Percentiles rank a stretch among this genome's conserved stretches.
Conservation (phyloP, 2,113 vertebrate species). For the Chascanopsetta lugubris region DNA sequence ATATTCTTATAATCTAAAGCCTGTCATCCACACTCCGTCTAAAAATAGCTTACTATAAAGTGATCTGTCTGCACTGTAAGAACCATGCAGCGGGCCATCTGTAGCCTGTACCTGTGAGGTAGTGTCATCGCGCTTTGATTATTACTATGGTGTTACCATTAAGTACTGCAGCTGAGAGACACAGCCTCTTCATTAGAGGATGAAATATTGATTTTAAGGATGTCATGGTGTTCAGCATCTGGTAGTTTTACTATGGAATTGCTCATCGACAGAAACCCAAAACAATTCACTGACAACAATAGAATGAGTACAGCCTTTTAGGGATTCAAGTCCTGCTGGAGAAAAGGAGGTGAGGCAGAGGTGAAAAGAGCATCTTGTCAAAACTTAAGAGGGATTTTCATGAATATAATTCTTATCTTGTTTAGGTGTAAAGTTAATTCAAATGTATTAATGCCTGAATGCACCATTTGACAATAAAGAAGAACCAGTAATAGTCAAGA, state of each 20-base stretch:
- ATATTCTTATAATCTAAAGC: conserved; percentile 46
- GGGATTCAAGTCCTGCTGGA: conserved; percentile 27
- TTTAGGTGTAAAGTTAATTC: too few relatives aligned
- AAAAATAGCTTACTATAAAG: conserved; percentile 57
- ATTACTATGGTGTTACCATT: conserved; percentile 48
- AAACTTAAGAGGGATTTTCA: conserved; percentile 18
- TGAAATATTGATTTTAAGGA: conserved; percentile 2
- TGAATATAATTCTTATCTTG: conserved; percentile 25
- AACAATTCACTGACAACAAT: too few relatives aligned
- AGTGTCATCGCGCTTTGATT: conserved; percentile 60
- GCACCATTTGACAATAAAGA: not conserved
- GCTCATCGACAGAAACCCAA: not conserved
- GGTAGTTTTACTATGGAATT: conserved; percentile 16
- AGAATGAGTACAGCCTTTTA: conserved; percentile 7
- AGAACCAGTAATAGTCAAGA: not conserved
- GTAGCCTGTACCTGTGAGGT: conserved; percentile 45
- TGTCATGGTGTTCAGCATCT: conserved; percentile 30
- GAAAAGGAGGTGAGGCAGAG: not conserved
- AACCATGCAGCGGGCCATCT: conserved; percentile 51
- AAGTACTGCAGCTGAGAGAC: conserved; percentile 53
- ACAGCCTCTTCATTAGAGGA: conserved; percentile 27
- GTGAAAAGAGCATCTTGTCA: conserved; percentile 8
- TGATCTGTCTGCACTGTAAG: conserved; percentile 44
- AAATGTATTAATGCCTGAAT: too few relatives aligned
- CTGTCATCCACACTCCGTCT: conserved; percentile 28